Evolutionary conservation across 2,113 vertebrate genomes (phyloP).

Genomic region (Bujurquina vittata): DNA sequence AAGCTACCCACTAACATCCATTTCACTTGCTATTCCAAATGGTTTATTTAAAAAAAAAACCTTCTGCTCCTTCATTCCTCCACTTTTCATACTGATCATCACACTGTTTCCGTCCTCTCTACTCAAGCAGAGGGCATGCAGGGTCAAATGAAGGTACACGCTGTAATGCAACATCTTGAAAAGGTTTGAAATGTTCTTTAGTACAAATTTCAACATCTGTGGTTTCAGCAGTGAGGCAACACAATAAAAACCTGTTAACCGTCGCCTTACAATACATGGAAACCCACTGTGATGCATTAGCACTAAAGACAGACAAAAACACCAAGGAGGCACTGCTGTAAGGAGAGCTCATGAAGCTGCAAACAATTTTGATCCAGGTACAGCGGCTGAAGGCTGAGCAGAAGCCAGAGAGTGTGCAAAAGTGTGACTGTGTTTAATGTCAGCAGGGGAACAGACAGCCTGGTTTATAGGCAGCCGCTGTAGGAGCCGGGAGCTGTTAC

Average conservation of each 20-base stretch:
- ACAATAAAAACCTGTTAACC: not conserved
- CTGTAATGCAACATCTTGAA: not conserved
- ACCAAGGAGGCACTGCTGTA: not conserved
- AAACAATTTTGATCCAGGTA: not conserved
- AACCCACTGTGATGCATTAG: not conserved
- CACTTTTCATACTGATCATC: not conserved
- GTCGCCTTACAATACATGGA: not conserved
- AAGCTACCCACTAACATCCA: not conserved
- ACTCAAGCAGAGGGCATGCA: not conserved
- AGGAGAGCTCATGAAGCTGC: not conserved
- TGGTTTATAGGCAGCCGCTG: not conserved
- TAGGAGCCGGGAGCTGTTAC: not conserved
- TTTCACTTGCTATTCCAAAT: not conserved
- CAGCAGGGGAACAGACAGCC: not conserved
- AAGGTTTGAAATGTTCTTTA: not conserved
- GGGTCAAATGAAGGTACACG: not conserved
- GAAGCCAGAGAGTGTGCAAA: not conserved
- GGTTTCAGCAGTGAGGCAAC: not conserved
- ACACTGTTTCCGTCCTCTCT: not conserved
- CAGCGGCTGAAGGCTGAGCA: not conserved
- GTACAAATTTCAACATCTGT: not conserved
- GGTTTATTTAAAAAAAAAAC: fast-evolving
- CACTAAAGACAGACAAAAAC: not conserved
- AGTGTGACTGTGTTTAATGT: not conserved
- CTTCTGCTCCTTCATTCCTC: not conserved